Evolutionary conservation across 1,140 invertebrate species (phyloP), one percentile per base, ranked within the genome.

Genomic region (Plectrocnemia conspersa): DNA sequence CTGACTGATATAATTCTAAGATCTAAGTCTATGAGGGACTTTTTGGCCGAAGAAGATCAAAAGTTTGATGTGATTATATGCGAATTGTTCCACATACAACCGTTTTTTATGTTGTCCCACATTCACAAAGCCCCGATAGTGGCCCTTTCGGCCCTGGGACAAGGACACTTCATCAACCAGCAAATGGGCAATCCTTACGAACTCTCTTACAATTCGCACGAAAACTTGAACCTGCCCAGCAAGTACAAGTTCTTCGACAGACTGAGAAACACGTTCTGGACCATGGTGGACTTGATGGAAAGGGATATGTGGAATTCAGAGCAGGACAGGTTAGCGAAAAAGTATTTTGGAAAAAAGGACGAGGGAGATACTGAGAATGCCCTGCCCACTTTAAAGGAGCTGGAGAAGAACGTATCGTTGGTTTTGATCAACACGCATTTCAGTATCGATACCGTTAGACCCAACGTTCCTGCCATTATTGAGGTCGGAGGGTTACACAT

Each of bases 401-500:
- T 73, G 45, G 62, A 64, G 2, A 58, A 50, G 13, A 66, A 64
- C 36, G 64, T 66, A 0, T 64, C 69, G 0, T 35, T 78, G 24
- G 64, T 81, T 13, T 60, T 82, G 9, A 63, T 78, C 0, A 82
- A 82, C 58, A 74, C 68, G 11, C 78, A 82, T 58, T 74, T 73
- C 48, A 72, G 69, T 0, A 44, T 80, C 0, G 71, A 73, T 32
- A 70, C 68, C 16, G 64, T 74, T 0, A 65, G 69, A 13, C 72
- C 78, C 0, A 65, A 71, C 24, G 46, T 76, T 0, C 77, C 78
- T 4, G 76, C 74, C 55, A 66, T 80, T 23, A 65, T 82, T 21
- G 77, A 81, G 58, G 65, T 82, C 13, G 79, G 78, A 0, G 81
- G 79, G 3, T 65, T 82, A 56, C 80, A 82, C 23, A 66, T 68